These are phyloP conservation scores for Chrysaora quinquecirrha DNA, from an alignment of 30 jellyfish, hydroid and myxozoan genomes.

Conservation along the genomic window DNA sequence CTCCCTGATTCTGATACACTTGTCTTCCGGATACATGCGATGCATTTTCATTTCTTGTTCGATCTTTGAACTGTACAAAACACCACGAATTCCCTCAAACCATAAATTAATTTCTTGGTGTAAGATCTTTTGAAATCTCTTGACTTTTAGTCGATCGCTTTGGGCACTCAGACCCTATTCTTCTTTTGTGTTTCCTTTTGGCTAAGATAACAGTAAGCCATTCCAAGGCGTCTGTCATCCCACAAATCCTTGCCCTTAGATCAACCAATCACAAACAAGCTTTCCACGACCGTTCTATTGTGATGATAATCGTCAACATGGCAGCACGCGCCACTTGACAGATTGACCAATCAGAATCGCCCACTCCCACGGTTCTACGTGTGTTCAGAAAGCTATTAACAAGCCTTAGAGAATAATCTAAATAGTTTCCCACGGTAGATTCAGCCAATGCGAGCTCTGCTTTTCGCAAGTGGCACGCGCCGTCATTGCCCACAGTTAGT, in stretches of 20 bases:
- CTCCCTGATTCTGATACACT: no score
- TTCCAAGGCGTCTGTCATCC: constrained; percentile 77
- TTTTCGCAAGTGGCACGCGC: constrained; percentile 68
- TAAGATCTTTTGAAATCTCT: no score
- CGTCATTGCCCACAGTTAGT: no score
- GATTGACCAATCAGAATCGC: constrained; percentile 67
- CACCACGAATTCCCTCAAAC: no score
- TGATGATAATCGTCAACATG: constrained; percentile 59
- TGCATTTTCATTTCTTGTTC: no score
- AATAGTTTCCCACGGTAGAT: constrained; percentile 75
- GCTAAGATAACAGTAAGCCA: constrained; percentile 71
- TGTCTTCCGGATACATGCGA: no score
- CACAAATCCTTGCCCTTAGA: constrained; percentile 61
- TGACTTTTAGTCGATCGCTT: no score
- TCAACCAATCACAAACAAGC: constrained; percentile 77
- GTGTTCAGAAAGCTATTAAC: constrained; percentile 66
- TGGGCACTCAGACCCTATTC: constrained; percentile 50
- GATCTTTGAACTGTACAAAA: no score
- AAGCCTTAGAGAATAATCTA: constrained; percentile 50
- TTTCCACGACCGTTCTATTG: constrained; percentile 77
- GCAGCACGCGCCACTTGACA: constrained; percentile 87
- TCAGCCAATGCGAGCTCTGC: constrained; percentile 46
- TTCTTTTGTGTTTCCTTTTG: constrained; percentile 45
- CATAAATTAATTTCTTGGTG: no score
- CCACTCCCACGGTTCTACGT: constrained; percentile 87